Evolutionary conservation across 1,140 invertebrate species (phyloP), one percentile per base, ranked within the genome.

Genomic region (Battus philenor): DNA sequence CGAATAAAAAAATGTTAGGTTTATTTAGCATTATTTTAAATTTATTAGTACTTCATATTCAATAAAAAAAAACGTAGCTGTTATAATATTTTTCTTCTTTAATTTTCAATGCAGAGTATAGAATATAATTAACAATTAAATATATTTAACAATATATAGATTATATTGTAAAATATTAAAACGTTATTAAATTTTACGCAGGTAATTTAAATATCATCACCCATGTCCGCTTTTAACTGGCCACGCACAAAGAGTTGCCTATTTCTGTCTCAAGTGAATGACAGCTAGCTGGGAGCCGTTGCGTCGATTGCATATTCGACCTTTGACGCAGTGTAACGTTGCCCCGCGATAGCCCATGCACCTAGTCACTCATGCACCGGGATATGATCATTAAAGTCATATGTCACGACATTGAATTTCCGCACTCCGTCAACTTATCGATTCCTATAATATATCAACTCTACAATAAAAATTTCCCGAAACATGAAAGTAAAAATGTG

Each of bases 301-400:
- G 24, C 31, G 34, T 41, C 50, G 51, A 51, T 54, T 56, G 54
- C 59, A 56, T 41, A 47, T 30, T 26, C 58, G 63, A 78, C 70
- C 72, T 79, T 68, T 68, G 64, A 60, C 60, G 61, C 54, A 59
- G 32, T 38, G 59, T 54, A 48, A 11, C 29, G 47, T 36, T 57
- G 69, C 44, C 63, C 63, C 46, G 36, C 50, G 70, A 74, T 76
- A 70, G 64, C 68, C 63, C 60, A 47, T 59, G 69, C 63, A 61
- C 60, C 65, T 62, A 67, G 69, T 59, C 67, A 66, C 60, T 63
- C 59, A 70, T 54, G 52, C 49, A 60, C 50, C 45, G 57, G 61
- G 61, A 52, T 50, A 30, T 39, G 47, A 38, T 32, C 43, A 46
- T 33, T 49, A 49, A 36, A 30, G 48, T 48, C 50, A 56, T 50